These are phyloP conservation scores for Catharus ustulatus DNA, from an alignment of 2,797 vertebrate genomes.

Conservation along the genomic window DNA sequence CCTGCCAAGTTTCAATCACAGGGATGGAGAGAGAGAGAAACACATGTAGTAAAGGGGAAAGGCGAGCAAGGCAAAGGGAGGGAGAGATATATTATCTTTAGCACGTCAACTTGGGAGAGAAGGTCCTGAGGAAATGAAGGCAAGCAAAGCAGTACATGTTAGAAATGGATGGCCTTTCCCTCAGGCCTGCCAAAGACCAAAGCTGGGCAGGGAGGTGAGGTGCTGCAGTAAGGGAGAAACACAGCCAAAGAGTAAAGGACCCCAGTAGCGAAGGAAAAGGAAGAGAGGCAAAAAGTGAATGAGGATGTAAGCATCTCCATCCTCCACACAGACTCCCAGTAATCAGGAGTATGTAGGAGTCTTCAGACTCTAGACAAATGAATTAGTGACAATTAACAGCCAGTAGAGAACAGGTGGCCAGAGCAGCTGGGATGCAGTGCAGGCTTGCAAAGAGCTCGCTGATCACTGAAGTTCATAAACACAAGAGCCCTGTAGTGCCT, in stretches of 20 bases:
- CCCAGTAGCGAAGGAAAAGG: not conserved
- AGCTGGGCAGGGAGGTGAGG: not conserved
- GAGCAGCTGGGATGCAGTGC: not conserved
- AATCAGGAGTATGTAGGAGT: not conserved
- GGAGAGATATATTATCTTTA: slow-evolving; percentile 1
- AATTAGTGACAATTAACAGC: not conserved
- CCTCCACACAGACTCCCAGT: not conserved
- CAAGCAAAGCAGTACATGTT: not conserved
- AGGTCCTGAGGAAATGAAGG: not conserved
- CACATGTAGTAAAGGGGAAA: not conserved
- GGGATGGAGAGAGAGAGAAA: not conserved
- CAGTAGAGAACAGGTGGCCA: not conserved
- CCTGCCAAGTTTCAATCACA: slow-evolving; percentile 51
- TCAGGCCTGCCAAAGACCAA: not conserved
- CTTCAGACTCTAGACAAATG: not conserved
- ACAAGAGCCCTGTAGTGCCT: not conserved
- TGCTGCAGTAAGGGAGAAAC: not conserved
- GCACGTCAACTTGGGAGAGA: not conserved
- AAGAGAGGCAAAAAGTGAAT: not conserved
- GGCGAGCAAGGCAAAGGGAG: not conserved
- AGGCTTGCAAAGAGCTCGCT: not conserved
- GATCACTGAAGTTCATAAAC: not conserved
- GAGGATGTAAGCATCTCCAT: not conserved
- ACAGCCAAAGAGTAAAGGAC: not conserved
- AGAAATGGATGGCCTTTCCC: not conserved